Evolutionary conservation across 2,113 vertebrate genomes (phyloP).

Genomic region (Hippocampus barbouri): DNA sequence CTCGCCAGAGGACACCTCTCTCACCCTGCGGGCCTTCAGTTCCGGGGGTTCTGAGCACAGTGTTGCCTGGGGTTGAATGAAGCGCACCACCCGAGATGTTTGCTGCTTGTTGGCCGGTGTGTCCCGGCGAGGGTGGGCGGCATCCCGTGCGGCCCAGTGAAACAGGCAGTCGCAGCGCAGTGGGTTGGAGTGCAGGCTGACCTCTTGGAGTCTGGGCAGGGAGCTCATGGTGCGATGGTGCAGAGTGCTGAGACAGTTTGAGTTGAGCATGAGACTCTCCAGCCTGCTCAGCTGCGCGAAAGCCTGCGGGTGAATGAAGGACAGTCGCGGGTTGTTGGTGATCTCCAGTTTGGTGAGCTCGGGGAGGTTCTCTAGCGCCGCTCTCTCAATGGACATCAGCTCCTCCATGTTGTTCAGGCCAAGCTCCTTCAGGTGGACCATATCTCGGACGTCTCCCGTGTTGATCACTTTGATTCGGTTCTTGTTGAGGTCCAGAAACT

Average conservation of each 20-base stretch:
- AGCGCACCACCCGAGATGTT: constrained; percentile 75
- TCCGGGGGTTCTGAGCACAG: constrained; percentile 91
- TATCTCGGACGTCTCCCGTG: constrained; percentile 83
- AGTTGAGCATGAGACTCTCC: constrained; percentile 97
- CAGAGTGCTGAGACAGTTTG: constrained; percentile 91
- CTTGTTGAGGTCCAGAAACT: constrained; percentile 91
- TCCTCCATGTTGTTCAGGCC: constrained; percentile 93
- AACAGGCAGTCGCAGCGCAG: constrained; percentile 94
- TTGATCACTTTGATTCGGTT: constrained; percentile 83
- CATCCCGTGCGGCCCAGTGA: constrained; percentile 81
- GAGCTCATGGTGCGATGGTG: constrained; percentile 84
- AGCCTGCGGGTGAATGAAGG: constrained; percentile 89
- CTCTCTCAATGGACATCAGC: constrained; percentile 86
- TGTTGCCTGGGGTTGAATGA: constrained; percentile 93
- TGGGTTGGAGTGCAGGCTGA: constrained; percentile 93
- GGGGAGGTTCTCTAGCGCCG: constrained; percentile 86
- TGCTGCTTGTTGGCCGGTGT: constrained; percentile 43
- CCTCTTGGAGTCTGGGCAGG: constrained; percentile 89
- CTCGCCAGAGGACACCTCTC: constrained; percentile 86
- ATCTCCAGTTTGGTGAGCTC: constrained; percentile 95
- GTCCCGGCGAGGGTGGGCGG: constrained; percentile 52
- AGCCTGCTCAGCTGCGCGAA: constrained; percentile 84
- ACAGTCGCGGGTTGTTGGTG: constrained; percentile 92
- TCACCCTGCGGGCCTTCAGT: constrained; percentile 78
- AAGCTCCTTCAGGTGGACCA: constrained; percentile 89